Base-by-base conservation (phyloP, 2,113 vertebrate species). In the Platichthys stellatus region DNA sequence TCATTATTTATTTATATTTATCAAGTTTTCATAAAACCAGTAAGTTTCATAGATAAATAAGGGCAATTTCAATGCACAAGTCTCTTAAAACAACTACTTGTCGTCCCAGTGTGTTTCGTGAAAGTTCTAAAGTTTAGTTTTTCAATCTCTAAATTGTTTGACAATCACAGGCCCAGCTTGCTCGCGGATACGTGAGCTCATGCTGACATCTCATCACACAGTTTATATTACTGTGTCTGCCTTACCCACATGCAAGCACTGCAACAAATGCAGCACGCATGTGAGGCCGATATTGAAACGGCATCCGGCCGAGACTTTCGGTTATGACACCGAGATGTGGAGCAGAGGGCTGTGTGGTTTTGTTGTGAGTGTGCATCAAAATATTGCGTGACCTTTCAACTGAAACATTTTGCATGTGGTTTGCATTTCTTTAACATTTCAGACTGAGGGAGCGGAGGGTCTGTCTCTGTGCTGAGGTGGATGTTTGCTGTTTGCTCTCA, bases 351-450 rank as follows among this genome's bases (percentile, higher is more conserved):
- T 15, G 53, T 68, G 80, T 35, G 78, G 80, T 83, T 89, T 76
- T 54, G 63, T 74, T 70, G 69, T 69, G 58, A 76, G 74, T 57
- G 70, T 78, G 74, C 81, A 81, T 81, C 72, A 72, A 71, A 81
- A 86, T 65, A 84, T 81, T 72, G 64, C 15, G 1, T 77, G 89
- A 90, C 88, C 85, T 91, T 90, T 88, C 59, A 69, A 67, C 38
- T 43, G 59, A 18, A 43, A 80, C 63, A 26, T 61, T 90, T 90
- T 89, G 86, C 83, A 84, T 92, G 64, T 26, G 35, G 61, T 85
- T 87, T 90, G 83, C 83, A 92, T 88, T 86, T 61, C 69, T 72
- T 79, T 87, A 84, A 57, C 86, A 85, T 82, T 81, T 74, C 49
- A 81, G 73, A 65, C 18, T 18, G 76, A 56, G 35, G 66, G 69